Percentiles rank a stretch among this genome's conserved stretches.
Evolutionary conservation across 1,140 invertebrate species (phyloP).

Genomic region (Drosophila cardini): DNA sequence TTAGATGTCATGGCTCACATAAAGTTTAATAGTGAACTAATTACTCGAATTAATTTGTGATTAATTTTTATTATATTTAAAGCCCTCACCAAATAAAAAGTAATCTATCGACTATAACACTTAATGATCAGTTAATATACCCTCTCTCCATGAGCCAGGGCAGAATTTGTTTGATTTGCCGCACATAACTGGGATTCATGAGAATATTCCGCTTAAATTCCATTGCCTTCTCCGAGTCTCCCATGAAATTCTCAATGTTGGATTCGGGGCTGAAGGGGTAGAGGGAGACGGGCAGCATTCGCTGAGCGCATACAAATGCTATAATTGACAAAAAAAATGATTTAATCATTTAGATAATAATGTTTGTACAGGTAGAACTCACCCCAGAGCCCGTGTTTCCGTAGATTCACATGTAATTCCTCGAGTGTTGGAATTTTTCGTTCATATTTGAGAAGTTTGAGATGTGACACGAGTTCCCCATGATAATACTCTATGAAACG

Average conservation of each 20-base stretch:
- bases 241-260: slow-evolving; percentile 65
- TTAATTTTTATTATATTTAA: too few species aligned
- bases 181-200: slow-evolving; percentile 61
- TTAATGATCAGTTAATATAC: slow-evolving; percentile 54
- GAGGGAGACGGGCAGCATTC: slow-evolving; percentile 66
- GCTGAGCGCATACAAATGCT: slow-evolving; percentile 70
- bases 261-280: slow-evolving; percentile 59
- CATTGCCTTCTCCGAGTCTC: slow-evolving; percentile 57
- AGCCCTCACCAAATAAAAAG: too few species aligned
- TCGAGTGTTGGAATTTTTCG: slow-evolving; percentile 54
- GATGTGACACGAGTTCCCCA: slow-evolving; percentile 53
- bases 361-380: slow-evolving; percentile 6
- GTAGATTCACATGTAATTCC: slow-evolving; percentile 62
- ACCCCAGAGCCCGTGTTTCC: slow-evolving; percentile 70
- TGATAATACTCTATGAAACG: slow-evolving; percentile 78
- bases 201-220: slow-evolving; percentile 68
- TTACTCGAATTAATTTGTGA: too few species aligned
- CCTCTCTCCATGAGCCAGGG: slow-evolving; percentile 70
- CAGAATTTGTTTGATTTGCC: slow-evolving; percentile 67
- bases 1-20: too few species aligned
- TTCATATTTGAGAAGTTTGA: slow-evolving; percentile 61
- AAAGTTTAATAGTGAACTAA: too few species aligned
- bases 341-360: slow-evolving; percentile 1
- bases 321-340: slow-evolving; percentile 10
- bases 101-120: too few species aligned